A percentile compares a stretch with the other conserved stretches of the same genome.
Conservation (phyloP, 2,797 vertebrate genomes). For the Artibeus jamaicensis region DNA sequence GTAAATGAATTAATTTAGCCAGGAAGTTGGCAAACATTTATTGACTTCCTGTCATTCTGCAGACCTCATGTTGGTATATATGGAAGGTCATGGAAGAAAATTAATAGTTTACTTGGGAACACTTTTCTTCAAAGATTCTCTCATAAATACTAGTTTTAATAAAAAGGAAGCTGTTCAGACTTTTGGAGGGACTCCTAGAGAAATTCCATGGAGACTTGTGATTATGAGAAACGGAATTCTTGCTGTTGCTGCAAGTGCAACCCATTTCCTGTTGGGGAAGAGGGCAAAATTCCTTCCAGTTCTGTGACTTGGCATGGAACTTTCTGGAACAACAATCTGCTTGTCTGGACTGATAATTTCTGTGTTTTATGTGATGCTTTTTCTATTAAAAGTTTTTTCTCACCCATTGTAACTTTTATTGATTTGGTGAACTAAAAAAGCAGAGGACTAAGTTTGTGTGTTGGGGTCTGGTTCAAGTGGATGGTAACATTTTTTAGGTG, state of each 20-base stretch:
- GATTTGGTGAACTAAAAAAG: neutral
- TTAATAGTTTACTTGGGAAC: neutral
- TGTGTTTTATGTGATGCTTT: neutral
- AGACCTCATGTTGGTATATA: neutral
- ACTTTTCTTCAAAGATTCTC: neutral
- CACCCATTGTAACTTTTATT: neutral
- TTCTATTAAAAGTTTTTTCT: neutral
- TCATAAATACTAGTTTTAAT: constrained; percentile 14
- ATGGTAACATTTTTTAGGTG: neutral
- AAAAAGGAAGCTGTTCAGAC: neutral
- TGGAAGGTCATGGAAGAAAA: neutral
- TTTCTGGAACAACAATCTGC: neutral
- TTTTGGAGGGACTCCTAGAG: neutral
- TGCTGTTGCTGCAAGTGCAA: neutral
- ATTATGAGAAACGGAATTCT: neutral
- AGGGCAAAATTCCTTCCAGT: neutral
- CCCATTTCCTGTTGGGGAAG: neutral
- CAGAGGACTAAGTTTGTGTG: neutral
- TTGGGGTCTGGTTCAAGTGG: neutral
- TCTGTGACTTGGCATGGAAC: neutral
- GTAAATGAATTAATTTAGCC: neutral
- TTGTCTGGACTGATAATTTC: neutral
- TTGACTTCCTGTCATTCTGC: neutral
- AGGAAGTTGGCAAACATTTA: neutral
- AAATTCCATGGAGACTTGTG: neutral